Percentiles rank a stretch among this genome's conserved stretches.
phyloP scores from a whole-genome alignment of 2,113 vertebrate species.

The Suricata suricatta region DNA sequence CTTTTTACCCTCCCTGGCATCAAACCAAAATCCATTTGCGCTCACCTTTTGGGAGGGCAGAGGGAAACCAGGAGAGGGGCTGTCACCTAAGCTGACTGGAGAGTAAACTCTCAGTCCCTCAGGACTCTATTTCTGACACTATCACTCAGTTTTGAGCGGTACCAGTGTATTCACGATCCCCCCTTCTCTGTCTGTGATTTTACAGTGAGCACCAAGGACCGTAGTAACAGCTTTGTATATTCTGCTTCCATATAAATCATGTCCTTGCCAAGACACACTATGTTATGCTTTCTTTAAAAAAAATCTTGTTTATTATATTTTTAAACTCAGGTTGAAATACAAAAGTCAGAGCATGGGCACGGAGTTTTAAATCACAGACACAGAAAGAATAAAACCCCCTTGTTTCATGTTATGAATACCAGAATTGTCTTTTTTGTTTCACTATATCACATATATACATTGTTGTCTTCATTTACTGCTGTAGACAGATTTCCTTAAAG shows the following conservation, averaged over 20 bases:
- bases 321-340: constrained; percentile 72
- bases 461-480: constrained; percentile 56
- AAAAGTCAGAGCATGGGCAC: constrained; percentile 75
- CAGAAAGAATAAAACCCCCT: constrained; percentile 73
- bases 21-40: constrained; percentile 27
- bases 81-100: neutral
- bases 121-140: constrained; percentile 17
- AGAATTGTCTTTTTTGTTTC: constrained; percentile 64
- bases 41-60: neutral
- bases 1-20: constrained; percentile 9
- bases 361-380: constrained; percentile 75
- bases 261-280: constrained; percentile 74
- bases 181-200: constrained; percentile 63
- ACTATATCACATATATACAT: constrained; percentile 77
- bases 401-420: constrained; percentile 70
- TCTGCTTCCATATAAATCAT: constrained; percentile 48
- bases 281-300: constrained; percentile 75
- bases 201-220: constrained; percentile 63
- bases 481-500: constrained; percentile 59
- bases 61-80: neutral
- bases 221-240: neutral
- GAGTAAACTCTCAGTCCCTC: neutral
- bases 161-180: neutral
- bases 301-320: constrained; percentile 74
- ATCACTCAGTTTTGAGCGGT: neutral